Conservation (phyloP, 2,113 vertebrate genomes). For the Vimba vimba region DNA sequence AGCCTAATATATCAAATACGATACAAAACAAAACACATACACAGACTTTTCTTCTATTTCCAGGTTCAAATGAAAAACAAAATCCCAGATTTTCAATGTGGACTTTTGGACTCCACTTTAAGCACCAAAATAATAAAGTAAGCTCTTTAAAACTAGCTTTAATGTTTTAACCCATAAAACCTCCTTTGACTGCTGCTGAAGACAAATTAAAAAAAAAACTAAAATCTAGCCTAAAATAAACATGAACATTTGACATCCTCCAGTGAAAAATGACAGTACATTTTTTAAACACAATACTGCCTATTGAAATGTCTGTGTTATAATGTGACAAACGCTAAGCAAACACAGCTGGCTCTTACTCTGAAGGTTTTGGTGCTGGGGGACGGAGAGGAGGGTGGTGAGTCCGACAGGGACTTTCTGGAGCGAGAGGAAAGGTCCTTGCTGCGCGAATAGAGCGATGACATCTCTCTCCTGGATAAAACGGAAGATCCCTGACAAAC, state of each 20-base stretch:
- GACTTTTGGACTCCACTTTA: not conserved
- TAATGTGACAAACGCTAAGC: not conserved
- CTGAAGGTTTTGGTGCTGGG: conserved; percentile 89
- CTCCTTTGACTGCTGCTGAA: not conserved
- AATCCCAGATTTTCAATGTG: not conserved
- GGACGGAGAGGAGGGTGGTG: conserved; percentile 90
- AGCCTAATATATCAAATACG: not conserved
- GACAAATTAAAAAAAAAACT: not conserved
- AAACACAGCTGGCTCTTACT: conserved; percentile 80
- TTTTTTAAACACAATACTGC: not conserved
- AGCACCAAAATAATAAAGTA: not conserved
- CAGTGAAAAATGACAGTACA: not conserved
- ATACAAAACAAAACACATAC: not conserved
- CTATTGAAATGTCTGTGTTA: not conserved
- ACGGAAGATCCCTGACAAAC: conserved; percentile 15
- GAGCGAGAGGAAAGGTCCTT: conserved; percentile 87
- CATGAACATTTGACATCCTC: not conserved
- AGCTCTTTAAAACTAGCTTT: not conserved
- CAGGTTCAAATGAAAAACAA: not conserved
- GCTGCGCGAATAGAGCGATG: conserved; percentile 86
- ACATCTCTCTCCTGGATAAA: conserved; percentile 79
- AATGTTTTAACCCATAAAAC: not conserved
- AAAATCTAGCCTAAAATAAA: not conserved
- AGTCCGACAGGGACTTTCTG: conserved; percentile 91
- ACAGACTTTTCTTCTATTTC: not conserved